Evolutionary conservation across 2,888 invertebrate genomes (phyloP), one percentile per base, ranked within the genome.

Genomic region (Pterostichus niger): DNA sequence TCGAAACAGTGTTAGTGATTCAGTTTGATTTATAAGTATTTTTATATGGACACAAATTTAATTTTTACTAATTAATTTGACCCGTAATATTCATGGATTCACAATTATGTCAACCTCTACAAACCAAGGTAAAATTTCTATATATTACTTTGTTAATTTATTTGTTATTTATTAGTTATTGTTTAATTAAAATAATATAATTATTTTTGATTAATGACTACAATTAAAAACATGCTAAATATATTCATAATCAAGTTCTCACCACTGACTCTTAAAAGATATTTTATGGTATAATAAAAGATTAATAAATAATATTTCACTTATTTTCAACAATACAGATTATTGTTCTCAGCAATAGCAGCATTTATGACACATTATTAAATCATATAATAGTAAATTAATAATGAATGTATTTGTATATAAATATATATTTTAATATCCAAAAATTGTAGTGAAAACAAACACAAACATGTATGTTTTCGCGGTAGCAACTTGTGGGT

Each of bases 31-130:
- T n/a, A n/a, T 61, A 40, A 83, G 84, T 73, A 76, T 78, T 75
- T 75, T 52, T 83, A 82, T 79, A 84, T 54, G 54, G 13, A 71
- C 54, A 40, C 24, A 71, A 68, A 13, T 61, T 17, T 68, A 6
- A 49, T 15, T 73, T 17, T 61, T 59, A 44, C 59, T 11, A 40
- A 40, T 40, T 40, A 68, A 64, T 61, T 17, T 33, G 61, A 44
- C 68, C 83, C 24, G 24, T 24, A 84, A 85, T 81, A 85, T 85
- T 84, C 85, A 87, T 87, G 87, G 87, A 87, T 85, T 85, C 86
- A 84, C 84, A 84, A 86, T 85, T 84, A 86, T 87, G 87, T 85
- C 85, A 85, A 7, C 49, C 13, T 84, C 84, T 68, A 84, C 85
- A 85, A 83, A 82, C 85, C 84, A 86, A 87, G 87, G 87, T 87